Percentiles rank a stretch among this genome's conserved stretches.
These are phyloP conservation scores for Pampus argenteus DNA, from an alignment of 2,797 vertebrate species.

Conservation along the genomic window DNA sequence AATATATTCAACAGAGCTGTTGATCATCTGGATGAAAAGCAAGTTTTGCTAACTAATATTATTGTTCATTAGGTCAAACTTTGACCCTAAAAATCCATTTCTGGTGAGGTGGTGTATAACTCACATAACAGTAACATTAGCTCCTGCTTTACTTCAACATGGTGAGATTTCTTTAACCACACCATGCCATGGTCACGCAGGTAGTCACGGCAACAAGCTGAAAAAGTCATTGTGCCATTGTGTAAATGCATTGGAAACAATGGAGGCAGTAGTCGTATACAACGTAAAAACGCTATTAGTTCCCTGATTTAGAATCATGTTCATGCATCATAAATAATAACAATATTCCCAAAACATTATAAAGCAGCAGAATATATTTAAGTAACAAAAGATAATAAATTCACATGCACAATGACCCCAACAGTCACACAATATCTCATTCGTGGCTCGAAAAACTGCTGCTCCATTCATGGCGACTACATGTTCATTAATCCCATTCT, in stretches of 20 bases:
- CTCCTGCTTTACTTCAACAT: background rate
- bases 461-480: constrained; percentile 18
- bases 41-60: background rate
- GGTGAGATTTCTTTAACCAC: no score
- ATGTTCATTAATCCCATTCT: constrained; percentile 27
- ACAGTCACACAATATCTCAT: constrained; percentile 28
- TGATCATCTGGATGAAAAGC: constrained; percentile 2
- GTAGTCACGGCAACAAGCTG: background rate
- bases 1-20: constrained; percentile 6
- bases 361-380: background rate
- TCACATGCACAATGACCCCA: constrained; percentile 6
- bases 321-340: background rate
- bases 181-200: constrained; percentile 3
- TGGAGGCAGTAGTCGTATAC: background rate
- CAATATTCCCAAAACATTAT: background rate
- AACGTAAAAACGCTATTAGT: no score
- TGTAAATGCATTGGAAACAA: background rate
- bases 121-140: background rate
- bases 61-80: background rate
- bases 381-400: background rate
- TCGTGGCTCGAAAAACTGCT: constrained; percentile 20
- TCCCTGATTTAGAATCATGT: background rate
- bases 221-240: background rate
- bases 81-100: background rate
- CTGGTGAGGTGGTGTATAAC: background rate